Percentiles rank a stretch among this genome's conserved stretches.
Conservation (phyloP, 2,888 invertebrate genomes). For the Drosophila longiperda region DNA sequence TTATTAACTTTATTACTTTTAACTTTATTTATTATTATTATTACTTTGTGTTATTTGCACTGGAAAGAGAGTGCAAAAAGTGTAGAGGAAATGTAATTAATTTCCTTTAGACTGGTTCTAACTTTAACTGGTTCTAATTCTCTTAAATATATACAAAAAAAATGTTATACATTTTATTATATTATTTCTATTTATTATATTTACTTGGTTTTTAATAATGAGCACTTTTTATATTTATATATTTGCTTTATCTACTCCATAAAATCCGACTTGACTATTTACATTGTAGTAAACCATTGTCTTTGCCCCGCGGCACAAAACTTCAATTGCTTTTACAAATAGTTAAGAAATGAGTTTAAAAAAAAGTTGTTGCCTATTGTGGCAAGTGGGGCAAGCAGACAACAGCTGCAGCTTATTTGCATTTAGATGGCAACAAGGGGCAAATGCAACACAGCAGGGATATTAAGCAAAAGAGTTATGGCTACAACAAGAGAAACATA, state of each 20-base stretch:
- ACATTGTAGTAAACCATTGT: background rate
- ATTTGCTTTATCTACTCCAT: background rate
- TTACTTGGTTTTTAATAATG: background rate
- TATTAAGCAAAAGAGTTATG: slow-evolving; percentile 20
- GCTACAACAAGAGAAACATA: slow-evolving; percentile 17
- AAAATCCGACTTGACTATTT: background rate
- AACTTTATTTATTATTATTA: too few relatives aligned
- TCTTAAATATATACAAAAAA: background rate
- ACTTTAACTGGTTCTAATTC: background rate
- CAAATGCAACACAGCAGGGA: background rate
- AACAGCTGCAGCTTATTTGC: slow-evolving; percentile 5
- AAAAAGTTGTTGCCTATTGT: background rate
- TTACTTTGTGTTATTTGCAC: background rate
- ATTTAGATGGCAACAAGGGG: background rate
- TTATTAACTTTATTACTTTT: too few relatives aligned
- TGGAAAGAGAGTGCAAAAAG: background rate
- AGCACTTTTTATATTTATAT: background rate
- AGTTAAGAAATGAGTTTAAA: background rate
- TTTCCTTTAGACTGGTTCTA: background rate
- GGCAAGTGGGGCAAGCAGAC: slow-evolving; percentile 1
- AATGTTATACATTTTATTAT: too few relatives aligned
- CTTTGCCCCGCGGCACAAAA: background rate
- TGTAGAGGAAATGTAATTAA: background rate
- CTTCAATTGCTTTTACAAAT: background rate
- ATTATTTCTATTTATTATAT: background rate